These are phyloP conservation scores for Delphinapterus leucas DNA, from an alignment of 2,113 vertebrate species.

Conservation along the genomic window DNA sequence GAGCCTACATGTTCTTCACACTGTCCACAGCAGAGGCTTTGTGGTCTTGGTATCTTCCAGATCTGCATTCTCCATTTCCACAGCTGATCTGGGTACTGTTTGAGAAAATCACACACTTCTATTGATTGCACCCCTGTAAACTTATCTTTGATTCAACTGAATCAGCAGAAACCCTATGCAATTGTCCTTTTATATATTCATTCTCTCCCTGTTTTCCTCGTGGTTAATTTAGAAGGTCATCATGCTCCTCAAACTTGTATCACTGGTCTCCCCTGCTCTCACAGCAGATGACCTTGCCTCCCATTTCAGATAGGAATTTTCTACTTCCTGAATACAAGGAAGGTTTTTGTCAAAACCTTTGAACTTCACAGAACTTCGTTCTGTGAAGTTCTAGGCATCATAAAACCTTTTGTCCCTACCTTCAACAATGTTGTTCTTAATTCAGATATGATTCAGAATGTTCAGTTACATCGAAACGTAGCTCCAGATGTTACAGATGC, in stretches of 20 bases:
- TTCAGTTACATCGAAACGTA: neutral
- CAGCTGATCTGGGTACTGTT: neutral
- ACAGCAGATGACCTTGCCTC: neutral
- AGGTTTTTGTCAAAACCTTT: neutral
- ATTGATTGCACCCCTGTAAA: no score
- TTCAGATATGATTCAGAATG: neutral
- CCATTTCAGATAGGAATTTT: neutral
- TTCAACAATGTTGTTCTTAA: neutral
- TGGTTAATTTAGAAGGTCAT: neutral
- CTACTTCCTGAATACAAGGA: neutral
- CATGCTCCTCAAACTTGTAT: neutral
- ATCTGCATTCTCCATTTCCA: neutral
- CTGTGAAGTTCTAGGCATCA: no score
- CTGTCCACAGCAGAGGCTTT: neutral
- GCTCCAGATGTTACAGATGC: no score
- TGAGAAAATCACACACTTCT: neutral
- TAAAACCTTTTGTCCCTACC: neutral
- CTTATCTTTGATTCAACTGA: neutral
- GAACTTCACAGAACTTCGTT: no score
- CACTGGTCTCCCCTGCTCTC: neutral
- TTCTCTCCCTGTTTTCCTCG: neutral
- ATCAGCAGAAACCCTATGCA: neutral
- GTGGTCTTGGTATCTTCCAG: neutral
- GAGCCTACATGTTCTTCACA: neutral
- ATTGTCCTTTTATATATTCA: neutral